Evolutionary conservation across 64 coral and sea anemone genomes (phyloP).

Genomic region (Orbicella faveolata): DNA sequence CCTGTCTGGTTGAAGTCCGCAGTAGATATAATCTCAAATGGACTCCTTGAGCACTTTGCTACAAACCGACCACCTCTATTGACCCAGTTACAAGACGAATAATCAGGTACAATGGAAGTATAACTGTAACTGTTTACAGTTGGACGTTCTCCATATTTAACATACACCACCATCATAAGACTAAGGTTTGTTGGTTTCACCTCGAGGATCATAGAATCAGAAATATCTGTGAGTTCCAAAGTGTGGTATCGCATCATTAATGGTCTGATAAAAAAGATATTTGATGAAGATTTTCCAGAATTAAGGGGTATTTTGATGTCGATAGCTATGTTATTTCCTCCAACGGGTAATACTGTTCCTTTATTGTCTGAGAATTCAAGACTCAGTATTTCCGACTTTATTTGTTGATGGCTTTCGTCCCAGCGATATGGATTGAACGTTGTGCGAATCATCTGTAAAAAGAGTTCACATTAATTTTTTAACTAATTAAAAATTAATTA

Average conservation of each 20-base stretch:
- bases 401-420: background rate
- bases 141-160: slow-evolving; percentile 18
- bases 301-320: slow-evolving; percentile 15
- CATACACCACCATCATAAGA: slow-evolving; percentile 6
- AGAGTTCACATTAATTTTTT: background rate
- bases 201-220: slow-evolving; percentile 28
- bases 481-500: background rate
- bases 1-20: background rate
- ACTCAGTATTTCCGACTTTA: slow-evolving; percentile 1
- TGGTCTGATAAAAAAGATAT: slow-evolving; percentile 24
- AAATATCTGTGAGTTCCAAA: background rate
- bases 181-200: background rate
- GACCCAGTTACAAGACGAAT: slow-evolving; percentile 29
- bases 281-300: background rate
- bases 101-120: slow-evolving; percentile 18
- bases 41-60: slow-evolving; percentile 4
- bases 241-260: slow-evolving; percentile 9
- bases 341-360: background rate
- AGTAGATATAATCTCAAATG: slow-evolving; percentile 9
- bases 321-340: background rate
- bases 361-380: slow-evolving; percentile 6
- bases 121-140: slow-evolving; percentile 1
- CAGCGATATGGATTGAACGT: slow-evolving; percentile 16
- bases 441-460: background rate
- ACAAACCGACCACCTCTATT: no score